Percentiles rank a stretch among this genome's conserved stretches.
These are phyloP conservation scores for Sebastes schlegelii DNA, from an alignment of 2,113 vertebrate genomes.

Conservation along the genomic window DNA sequence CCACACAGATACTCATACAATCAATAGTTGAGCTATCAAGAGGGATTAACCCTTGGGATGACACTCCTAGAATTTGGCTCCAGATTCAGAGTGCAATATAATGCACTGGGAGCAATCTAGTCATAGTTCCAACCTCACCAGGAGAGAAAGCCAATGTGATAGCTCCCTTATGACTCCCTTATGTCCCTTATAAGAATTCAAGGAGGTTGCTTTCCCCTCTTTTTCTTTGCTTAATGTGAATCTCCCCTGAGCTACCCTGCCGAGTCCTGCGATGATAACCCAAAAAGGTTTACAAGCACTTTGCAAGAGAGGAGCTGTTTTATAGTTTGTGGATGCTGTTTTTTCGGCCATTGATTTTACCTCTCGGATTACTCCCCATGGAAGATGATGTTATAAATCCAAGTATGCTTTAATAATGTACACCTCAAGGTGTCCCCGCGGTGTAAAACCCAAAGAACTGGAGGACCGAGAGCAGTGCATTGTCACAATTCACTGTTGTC, in stretches of 20 bases:
- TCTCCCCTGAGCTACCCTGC: constrained; percentile 41
- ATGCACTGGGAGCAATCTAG: constrained; percentile 32
- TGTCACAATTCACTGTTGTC: constrained; percentile 56
- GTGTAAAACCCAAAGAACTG: constrained; percentile 44
- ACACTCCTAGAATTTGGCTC: constrained; percentile 36
- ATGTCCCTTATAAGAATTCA: constrained; percentile 49
- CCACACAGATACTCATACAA: constrained; percentile 1
- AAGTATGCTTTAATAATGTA: constrained; percentile 70
- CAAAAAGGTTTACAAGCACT: constrained; percentile 74
- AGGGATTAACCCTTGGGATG: constrained; percentile 48
- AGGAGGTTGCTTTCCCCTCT: constrained; percentile 37
- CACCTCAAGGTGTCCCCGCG: constrained; percentile 69
- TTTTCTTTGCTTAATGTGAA: constrained; percentile 50
- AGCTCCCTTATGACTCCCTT: constrained; percentile 48
- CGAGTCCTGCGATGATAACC: constrained; percentile 43
- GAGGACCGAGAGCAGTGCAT: constrained; percentile 21
- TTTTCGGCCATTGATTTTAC: constrained; percentile 74
- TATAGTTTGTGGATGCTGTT: constrained; percentile 59
- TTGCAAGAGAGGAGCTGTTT: constrained; percentile 67
- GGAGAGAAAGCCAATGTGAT: constrained; percentile 47
- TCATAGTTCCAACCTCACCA: constrained; percentile 24
- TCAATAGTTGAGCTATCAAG: constrained; percentile 42
- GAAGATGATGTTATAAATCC: constrained; percentile 73
- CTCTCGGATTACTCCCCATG: constrained; percentile 64
- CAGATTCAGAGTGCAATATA: constrained; percentile 4